A percentile compares a stretch with the other conserved stretches of the same genome.
These are phyloP conservation scores for Panopea generosa DNA, from an alignment of 2,888 invertebrate genomes.

Conservation along the genomic window DNA sequence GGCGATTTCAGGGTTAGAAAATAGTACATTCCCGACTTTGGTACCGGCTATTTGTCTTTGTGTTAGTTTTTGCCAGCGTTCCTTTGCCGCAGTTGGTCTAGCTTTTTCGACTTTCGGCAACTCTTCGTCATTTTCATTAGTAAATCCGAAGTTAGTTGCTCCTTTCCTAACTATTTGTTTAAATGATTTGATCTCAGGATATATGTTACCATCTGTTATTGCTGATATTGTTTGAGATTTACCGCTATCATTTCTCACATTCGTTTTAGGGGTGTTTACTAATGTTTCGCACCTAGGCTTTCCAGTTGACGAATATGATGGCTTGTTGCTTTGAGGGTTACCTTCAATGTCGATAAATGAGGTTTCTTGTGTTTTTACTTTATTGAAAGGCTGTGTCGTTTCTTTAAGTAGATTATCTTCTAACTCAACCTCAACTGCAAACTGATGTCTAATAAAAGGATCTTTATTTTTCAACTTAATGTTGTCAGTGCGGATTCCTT, in stretches of 20 bases:
- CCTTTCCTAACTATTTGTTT: neutral
- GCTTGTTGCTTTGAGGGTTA: neutral
- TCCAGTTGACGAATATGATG: neutral
- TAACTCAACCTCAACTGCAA: no score
- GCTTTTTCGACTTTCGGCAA: neutral
- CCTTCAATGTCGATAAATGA: no score
- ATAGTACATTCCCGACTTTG: conserved; percentile 12
- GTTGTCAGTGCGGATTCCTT: neutral
- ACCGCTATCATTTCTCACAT: no score
- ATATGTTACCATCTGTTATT: neutral
- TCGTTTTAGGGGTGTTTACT: neutral
- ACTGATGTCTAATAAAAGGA: no score
- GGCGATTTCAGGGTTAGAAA: conserved; percentile 36
- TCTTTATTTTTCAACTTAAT: neutral
- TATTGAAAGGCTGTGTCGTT: no score
- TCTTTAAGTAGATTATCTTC: no score
- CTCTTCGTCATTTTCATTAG: conserved; percentile 4
- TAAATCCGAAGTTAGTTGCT: conserved; percentile 13
- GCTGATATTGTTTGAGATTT: no score
- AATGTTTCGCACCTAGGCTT: neutral
- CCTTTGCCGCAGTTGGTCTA: conserved; percentile 10
- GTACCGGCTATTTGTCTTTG: neutral
- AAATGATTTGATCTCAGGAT: neutral
- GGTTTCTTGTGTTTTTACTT: no score
- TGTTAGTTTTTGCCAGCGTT: conserved; percentile 27